Evolutionary conservation across 35 echinoderm and acorn worm species (phyloP).

Genomic region (Lytechinus variegatus): DNA sequence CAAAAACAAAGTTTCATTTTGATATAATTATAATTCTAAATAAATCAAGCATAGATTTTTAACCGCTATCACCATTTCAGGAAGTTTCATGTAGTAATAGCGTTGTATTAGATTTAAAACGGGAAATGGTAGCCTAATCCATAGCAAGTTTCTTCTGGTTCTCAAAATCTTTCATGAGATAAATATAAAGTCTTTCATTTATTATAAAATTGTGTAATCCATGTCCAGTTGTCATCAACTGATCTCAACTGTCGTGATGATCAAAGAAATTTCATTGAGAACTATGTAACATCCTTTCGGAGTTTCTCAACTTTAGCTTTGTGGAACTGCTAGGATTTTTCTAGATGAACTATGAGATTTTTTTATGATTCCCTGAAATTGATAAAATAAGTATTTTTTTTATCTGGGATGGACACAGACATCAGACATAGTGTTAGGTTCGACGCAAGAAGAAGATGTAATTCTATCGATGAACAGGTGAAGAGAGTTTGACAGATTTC

Average conservation of each 20-base stretch:
- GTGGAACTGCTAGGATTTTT: conserved; percentile 55
- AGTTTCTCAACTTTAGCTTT: conserved; percentile 29
- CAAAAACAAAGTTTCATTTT: no score
- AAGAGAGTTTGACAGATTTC: conserved; percentile 36
- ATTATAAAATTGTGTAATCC: conserved; percentile 12
- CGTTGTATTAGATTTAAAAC: no score
- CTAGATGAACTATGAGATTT: not conserved
- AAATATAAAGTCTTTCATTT: not conserved
- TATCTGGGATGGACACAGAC: conserved; percentile 50
- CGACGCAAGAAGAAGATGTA: conserved; percentile 56
- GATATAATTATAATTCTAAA: no score
- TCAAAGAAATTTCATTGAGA: conserved; percentile 36
- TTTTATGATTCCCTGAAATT: conserved; percentile 35
- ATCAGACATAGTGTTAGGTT: conserved; percentile 32
- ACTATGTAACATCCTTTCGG: not conserved
- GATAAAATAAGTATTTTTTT: conserved; percentile 43
- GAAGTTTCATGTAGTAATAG: no score
- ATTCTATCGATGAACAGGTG: conserved; percentile 31
- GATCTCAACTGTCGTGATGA: conserved; percentile 48
- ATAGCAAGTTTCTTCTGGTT: conserved; percentile 54
- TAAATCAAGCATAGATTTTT: no score
- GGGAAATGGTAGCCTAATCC: conserved; percentile 10
- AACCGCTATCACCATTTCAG: no score
- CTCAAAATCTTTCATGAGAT: conserved; percentile 63
- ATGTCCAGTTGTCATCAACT: conserved; percentile 62